These are phyloP conservation scores for Hylia prasina DNA, from an alignment of 2,113 vertebrate genomes.

Conservation along the genomic window DNA sequence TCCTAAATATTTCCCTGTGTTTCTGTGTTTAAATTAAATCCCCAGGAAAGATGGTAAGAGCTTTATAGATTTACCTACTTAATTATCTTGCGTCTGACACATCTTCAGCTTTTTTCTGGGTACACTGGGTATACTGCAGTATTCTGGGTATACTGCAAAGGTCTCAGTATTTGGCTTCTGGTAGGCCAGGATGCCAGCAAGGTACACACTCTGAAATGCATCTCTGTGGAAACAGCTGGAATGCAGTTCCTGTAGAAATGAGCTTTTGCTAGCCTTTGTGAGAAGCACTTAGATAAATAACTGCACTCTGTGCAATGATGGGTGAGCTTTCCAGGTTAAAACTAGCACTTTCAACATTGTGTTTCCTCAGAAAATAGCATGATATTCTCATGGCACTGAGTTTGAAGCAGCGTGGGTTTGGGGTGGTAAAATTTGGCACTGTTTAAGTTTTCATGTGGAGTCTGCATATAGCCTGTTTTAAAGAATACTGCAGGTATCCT, in stretches of 20 bases:
- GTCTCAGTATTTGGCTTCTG: not conserved
- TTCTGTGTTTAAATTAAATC: not conserved
- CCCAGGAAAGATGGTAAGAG: not conserved
- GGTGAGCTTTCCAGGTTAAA: not conserved
- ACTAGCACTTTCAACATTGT: not conserved
- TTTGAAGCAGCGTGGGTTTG: not conserved
- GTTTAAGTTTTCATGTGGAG: not conserved
- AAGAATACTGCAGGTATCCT: not conserved
- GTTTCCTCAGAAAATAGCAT: not conserved
- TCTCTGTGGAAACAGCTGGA: not conserved
- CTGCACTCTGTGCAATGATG: not conserved
- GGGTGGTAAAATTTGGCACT: not conserved
- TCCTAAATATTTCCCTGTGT: not conserved
- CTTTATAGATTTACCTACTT: not conserved
- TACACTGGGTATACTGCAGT: not conserved
- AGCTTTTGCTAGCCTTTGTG: not conserved
- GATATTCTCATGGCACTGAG: not conserved
- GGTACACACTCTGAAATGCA: not conserved
- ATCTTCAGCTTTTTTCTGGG: not conserved
- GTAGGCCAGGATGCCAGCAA: not conserved
- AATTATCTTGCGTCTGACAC: not conserved
- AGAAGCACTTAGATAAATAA: not conserved
- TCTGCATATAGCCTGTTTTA: not conserved
- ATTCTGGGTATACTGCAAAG: not conserved
- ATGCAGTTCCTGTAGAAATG: not conserved